Conservation (phyloP, 2,888 invertebrate species). For the Ophion ventricosus region DNA sequence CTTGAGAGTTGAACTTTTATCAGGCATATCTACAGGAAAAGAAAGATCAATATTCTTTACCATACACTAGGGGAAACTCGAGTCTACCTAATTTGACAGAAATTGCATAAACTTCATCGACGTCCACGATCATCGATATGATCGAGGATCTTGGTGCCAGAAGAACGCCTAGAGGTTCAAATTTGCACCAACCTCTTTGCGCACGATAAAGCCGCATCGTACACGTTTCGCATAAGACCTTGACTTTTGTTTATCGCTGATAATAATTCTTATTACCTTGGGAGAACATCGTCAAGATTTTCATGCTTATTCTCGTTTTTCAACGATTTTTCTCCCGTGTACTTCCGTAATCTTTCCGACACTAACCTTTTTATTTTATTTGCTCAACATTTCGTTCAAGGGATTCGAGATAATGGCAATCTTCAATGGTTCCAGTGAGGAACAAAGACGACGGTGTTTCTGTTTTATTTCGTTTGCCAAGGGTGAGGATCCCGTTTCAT, state of each 20-base stretch:
- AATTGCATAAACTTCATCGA: too few species aligned
- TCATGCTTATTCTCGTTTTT: constrained; percentile 33
- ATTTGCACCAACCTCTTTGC: background rate
- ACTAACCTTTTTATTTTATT: constrained; percentile 38
- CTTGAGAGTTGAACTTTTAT: too few species aligned
- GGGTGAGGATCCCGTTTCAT: constrained; percentile 13
- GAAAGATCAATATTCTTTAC: too few species aligned
- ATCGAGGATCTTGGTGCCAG: too few species aligned
- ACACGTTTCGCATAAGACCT: constrained; percentile 62
- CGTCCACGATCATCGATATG: too few species aligned
- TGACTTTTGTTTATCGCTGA: constrained; percentile 73
- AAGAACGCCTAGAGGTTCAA: too few species aligned
- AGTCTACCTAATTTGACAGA: too few species aligned
- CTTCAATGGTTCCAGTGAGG: background rate
- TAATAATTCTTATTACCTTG: constrained; percentile 69
- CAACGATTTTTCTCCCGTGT: background rate
- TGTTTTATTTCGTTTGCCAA: background rate
- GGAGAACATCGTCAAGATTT: constrained; percentile 47
- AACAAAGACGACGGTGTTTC: constrained; percentile 30
- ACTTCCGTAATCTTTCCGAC: background rate
- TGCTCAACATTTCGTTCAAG: constrained; percentile 25
- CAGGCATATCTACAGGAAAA: too few species aligned
- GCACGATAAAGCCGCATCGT: constrained; percentile 22
- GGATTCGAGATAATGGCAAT: constrained; percentile 5
- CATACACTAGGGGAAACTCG: too few species aligned